Evolutionary conservation across 2,797 vertebrate genomes (phyloP).

Genomic region (Alectoris magna): DNA sequence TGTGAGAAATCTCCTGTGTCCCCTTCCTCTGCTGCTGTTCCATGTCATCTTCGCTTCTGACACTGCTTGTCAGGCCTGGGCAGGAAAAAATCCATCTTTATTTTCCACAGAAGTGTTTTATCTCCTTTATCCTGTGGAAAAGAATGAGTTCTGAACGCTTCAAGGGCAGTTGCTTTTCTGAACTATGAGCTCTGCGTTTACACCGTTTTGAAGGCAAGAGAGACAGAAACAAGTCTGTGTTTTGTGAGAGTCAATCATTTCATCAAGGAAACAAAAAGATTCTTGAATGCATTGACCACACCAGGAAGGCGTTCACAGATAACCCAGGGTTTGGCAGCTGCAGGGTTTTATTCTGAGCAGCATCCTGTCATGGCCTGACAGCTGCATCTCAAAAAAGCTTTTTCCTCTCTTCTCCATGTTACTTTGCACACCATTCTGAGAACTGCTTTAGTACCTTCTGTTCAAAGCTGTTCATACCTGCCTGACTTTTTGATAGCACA

Average conservation of each 20-base stretch:
- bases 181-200: background rate
- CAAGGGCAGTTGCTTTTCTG: background rate
- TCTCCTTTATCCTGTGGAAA: background rate
- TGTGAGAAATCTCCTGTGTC: background rate
- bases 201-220: background rate
- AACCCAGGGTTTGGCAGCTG: background rate
- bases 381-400: background rate
- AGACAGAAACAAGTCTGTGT: background rate
- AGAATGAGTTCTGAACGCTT: background rate
- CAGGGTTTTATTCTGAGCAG: background rate
- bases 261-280: background rate
- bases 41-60: background rate
- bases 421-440: background rate
- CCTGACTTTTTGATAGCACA: background rate
- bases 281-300: background rate
- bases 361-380: background rate
- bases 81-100: background rate
- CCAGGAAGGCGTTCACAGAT: background rate
- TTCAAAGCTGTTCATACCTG: background rate
- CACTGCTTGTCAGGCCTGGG: background rate
- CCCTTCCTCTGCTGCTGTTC: background rate
- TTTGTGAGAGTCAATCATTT: background rate
- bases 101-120: background rate
- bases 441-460: background rate
- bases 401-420: background rate